phyloP scores from a whole-genome alignment of 2,797 vertebrate genomes.

The Brachyrhaphis roseni region DNA sequence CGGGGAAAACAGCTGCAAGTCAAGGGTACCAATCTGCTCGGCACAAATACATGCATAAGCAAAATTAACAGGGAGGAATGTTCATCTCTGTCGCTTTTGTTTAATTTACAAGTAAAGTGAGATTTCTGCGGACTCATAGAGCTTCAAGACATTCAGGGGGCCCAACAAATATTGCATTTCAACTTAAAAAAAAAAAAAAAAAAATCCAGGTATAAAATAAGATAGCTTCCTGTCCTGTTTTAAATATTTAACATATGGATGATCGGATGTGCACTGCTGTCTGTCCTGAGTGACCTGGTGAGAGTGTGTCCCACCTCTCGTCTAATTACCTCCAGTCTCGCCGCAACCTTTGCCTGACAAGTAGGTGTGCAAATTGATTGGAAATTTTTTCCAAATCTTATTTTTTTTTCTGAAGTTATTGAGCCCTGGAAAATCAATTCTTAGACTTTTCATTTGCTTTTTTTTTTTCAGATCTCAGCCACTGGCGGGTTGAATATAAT shows the following conservation, averaged over 20 bases:
- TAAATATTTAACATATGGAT: neutral
- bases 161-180: neutral
- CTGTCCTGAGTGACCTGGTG: neutral
- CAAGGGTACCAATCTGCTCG: constrained; percentile 52
- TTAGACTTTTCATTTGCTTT: no score
- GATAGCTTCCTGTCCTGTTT: neutral
- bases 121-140: neutral
- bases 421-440: no score
- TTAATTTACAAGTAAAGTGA: neutral
- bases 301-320: neutral
- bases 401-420: neutral
- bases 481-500: no score
- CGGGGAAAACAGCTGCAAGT: constrained; percentile 68
- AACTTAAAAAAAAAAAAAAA: neutral
- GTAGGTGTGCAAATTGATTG: neutral
- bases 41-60: constrained; percentile 37
- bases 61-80: constrained; percentile 23
- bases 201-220: neutral
- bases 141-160: neutral
- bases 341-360: neutral
- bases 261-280: neutral
- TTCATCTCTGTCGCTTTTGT: constrained; percentile 8
- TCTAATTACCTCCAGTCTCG: neutral
- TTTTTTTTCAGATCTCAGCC: no score
- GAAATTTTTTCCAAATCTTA: neutral